Evolutionary conservation across 2,797 vertebrate species (phyloP).

Genomic region (Microctenopoma lineatum): DNA sequence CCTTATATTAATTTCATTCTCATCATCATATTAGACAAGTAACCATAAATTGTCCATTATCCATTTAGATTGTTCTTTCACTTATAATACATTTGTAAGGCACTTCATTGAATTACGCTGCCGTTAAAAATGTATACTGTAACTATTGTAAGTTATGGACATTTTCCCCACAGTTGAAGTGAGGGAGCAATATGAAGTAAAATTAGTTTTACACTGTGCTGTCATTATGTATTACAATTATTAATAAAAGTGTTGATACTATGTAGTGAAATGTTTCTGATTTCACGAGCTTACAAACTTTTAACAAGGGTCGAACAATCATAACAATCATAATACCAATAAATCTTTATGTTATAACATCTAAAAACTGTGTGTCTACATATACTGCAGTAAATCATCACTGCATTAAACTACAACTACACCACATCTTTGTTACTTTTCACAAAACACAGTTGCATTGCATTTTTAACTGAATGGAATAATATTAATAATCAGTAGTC

Average conservation of each 20-base stretch:
- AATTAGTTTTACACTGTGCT: constrained; percentile 22
- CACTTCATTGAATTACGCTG: neutral
- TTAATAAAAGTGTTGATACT: constrained; percentile 41
- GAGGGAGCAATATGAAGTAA: constrained; percentile 3
- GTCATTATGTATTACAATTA: constrained; percentile 25
- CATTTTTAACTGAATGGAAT: too few relatives aligned
- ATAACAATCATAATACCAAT: too few relatives aligned
- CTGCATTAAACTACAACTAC: too few relatives aligned
- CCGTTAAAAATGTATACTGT: constrained; percentile 10
- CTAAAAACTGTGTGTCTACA: too few relatives aligned
- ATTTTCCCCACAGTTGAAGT: neutral
- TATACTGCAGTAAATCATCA: too few relatives aligned
- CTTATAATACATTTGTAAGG: neutral
- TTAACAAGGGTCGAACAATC: too few relatives aligned
- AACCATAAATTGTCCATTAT: constrained; percentile 7
- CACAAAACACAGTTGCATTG: too few relatives aligned
- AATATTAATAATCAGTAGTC: too few relatives aligned
- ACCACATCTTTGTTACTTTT: too few relatives aligned
- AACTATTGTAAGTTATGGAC: neutral
- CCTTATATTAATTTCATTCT: constrained; percentile 7
- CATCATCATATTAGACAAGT: constrained; percentile 14
- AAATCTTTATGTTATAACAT: too few relatives aligned
- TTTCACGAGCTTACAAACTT: too few relatives aligned
- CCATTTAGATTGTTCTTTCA: neutral
- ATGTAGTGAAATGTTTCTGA: neutral